A percentile compares a stretch with the other conserved stretches of the same genome.
Conservation (phyloP, 2,113 vertebrate genomes). For the Aix galericulata region DNA sequence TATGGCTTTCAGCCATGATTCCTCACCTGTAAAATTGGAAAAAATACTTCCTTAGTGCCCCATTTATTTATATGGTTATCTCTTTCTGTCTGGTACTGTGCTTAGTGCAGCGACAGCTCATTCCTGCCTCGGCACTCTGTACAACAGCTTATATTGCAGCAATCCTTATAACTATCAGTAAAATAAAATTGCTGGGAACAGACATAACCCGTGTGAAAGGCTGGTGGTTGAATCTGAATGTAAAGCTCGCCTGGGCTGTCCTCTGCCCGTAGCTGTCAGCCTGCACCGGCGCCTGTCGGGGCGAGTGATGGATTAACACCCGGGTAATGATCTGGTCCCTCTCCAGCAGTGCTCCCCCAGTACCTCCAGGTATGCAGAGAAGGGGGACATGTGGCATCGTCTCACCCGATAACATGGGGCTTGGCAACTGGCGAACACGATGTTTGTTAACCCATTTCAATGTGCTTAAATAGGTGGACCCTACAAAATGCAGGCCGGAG, state of each 20-base stretch:
- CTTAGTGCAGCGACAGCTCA: not conserved
- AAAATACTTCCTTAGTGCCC: not conserved
- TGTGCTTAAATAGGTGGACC: not conserved
- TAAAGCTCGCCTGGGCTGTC: constrained; percentile 20
- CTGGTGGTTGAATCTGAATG: not conserved
- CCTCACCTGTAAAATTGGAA: not conserved
- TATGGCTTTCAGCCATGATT: not conserved
- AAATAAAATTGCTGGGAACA: constrained; percentile 7
- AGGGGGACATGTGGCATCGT: not conserved
- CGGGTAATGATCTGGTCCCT: constrained; percentile 36
- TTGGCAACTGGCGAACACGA: not conserved
- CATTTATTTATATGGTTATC: not conserved
- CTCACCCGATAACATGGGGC: not conserved
- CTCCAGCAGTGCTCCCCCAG: constrained; percentile 3
- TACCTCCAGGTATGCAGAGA: not conserved
- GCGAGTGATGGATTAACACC: constrained; percentile 64
- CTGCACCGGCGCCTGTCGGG: not conserved
- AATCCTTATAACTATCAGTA: not conserved
- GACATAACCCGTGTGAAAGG: not conserved
- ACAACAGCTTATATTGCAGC: not conserved
- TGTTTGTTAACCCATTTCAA: not conserved
- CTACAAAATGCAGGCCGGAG: not conserved
- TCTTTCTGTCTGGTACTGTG: not conserved
- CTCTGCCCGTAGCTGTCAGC: constrained; percentile 12
- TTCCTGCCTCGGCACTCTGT: not conserved